A percentile compares a stretch with the other conserved stretches of the same genome.
Evolutionary conservation across 2,888 invertebrate genomes (phyloP).

Genomic region (Dromius quadrimaculatus): DNA sequence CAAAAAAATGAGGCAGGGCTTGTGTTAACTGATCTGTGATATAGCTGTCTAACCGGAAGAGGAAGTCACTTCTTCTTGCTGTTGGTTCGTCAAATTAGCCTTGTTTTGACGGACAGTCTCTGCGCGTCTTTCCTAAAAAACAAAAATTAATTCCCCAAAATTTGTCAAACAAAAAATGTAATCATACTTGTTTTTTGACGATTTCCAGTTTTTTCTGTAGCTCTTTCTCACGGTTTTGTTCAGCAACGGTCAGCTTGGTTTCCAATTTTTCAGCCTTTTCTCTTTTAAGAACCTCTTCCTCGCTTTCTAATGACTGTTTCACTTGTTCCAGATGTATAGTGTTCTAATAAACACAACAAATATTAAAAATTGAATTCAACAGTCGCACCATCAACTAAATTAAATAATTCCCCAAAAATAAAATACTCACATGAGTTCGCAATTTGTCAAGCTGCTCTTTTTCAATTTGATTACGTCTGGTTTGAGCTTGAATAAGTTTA

Average conservation of each 20-base stretch:
- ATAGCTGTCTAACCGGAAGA: constrained; percentile 72
- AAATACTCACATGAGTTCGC: constrained; percentile 78
- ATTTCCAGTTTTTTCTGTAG: constrained; percentile 87
- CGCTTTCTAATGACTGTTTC: constrained; percentile 61
- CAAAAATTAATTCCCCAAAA: constrained; percentile 39
- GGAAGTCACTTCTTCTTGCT: constrained; percentile 72
- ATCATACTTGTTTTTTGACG: constrained; percentile 85
- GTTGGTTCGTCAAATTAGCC: constrained; percentile 74
- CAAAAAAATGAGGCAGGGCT: constrained; percentile 27
- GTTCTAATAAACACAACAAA: constrained; percentile 16
- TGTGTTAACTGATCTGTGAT: constrained; percentile 17
- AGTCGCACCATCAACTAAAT: constrained; percentile 55
- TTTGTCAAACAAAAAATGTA: constrained; percentile 26
- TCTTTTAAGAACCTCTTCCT: constrained; percentile 62
- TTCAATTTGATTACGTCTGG: constrained; percentile 80
- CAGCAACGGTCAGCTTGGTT: constrained; percentile 83
- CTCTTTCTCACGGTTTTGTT: constrained; percentile 87
- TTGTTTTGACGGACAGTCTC: constrained; percentile 94
- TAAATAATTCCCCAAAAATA: constrained; percentile 9
- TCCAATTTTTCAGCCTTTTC: constrained; percentile 69
- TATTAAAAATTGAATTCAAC: constrained; percentile 54
- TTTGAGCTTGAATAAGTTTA: constrained; percentile 77
- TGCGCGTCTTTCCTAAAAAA: constrained; percentile 86
- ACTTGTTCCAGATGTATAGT: constrained; percentile 61
- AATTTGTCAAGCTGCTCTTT: constrained; percentile 83